phyloP scores from a whole-genome alignment of 2,113 vertebrate genomes.

The Paralichthys olivaceus region DNA sequence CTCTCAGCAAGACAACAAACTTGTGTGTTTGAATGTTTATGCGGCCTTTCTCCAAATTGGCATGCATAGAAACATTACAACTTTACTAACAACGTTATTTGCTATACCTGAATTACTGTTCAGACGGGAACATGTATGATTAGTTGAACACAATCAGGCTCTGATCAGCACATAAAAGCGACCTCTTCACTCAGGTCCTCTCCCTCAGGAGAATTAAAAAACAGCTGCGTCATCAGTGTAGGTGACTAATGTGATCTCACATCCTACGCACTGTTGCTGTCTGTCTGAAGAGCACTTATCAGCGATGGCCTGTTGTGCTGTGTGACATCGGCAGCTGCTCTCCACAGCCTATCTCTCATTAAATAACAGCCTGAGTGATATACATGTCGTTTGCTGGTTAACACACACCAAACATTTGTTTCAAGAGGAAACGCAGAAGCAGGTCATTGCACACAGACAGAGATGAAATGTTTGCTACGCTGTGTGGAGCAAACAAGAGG shows the following conservation, averaged over 20 bases:
- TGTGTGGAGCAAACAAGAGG: slow-evolving; percentile 24
- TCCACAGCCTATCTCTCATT: neutral
- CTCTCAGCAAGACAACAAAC: too few species aligned
- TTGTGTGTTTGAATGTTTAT: too few species aligned
- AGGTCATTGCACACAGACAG: slow-evolving; percentile 14
- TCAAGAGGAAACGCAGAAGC: neutral
- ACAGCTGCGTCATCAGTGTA: slow-evolving; percentile 29
- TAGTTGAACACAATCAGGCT: too few species aligned
- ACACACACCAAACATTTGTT: neutral
- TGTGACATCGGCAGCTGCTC: slow-evolving; percentile 52
- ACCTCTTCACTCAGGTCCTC: neutral
- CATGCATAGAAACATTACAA: too few species aligned
- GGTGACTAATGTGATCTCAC: slow-evolving; percentile 25
- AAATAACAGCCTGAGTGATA: slow-evolving; percentile 11
- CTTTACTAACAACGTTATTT: too few species aligned
- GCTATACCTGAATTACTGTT: too few species aligned
- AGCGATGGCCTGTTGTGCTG: slow-evolving; percentile 10
- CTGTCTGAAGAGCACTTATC: slow-evolving; percentile 33
- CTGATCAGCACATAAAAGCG: neutral
- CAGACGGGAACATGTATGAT: too few species aligned
- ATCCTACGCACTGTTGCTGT: slow-evolving; percentile 22
- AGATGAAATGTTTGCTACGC: slow-evolving; percentile 11
- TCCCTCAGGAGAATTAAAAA: slow-evolving; percentile 16
- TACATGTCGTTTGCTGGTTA: slow-evolving; percentile 9
- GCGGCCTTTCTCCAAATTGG: too few species aligned